phyloP scores from a whole-genome alignment of 2,113 vertebrate species.

The Chascanopsetta lugubris region DNA sequence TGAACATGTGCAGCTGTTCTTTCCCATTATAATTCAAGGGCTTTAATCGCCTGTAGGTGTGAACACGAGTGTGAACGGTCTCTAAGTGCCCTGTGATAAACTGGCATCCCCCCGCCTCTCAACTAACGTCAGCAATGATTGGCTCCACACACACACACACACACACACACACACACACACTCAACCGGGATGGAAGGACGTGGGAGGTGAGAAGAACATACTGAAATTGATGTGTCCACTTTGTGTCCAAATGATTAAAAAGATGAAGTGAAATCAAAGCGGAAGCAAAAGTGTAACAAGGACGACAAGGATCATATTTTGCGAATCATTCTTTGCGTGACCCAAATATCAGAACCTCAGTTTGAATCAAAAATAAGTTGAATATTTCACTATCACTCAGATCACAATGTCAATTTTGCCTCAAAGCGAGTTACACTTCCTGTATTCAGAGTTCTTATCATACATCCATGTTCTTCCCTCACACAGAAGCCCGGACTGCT shows the following conservation, averaged over 20 bases:
- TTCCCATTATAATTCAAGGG: neutral
- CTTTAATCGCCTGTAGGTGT: neutral
- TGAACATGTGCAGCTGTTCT: neutral
- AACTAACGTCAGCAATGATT: neutral
- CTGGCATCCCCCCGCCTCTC: neutral
- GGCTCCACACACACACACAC: neutral
- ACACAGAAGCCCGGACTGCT: too few relatives aligned
- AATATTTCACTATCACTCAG: neutral
- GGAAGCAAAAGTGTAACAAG: neutral
- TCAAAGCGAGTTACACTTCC: too few relatives aligned
- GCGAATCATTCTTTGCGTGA: neutral
- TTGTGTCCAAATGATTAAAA: neutral
- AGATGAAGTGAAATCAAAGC: neutral
- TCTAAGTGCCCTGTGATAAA: neutral
- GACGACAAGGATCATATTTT: neutral
- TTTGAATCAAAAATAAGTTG: neutral
- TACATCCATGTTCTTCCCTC: too few relatives aligned
- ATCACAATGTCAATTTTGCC: too few relatives aligned
- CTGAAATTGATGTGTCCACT: constrained; percentile 6
- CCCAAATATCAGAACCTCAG: neutral
- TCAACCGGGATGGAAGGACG: neutral
- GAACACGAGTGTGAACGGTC: neutral
- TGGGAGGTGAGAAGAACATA: neutral
- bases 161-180: neutral
- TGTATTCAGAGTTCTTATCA: too few relatives aligned